Evolutionary conservation across 2,113 vertebrate genomes (phyloP), one percentile per base, ranked within the genome.

Genomic region (Oncorhynchus clarkii): DNA sequence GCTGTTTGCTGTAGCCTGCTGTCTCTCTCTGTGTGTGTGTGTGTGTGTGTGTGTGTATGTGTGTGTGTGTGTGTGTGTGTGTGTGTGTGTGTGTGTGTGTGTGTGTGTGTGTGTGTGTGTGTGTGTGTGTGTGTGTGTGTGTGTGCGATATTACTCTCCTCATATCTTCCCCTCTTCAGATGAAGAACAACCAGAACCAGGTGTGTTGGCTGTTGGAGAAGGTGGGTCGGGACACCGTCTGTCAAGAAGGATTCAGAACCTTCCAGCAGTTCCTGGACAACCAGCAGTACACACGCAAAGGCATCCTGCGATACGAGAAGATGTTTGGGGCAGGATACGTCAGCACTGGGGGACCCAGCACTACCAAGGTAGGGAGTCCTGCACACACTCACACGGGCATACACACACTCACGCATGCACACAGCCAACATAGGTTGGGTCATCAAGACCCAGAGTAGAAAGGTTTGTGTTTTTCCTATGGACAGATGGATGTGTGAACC

Each of bases 181-280:
- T 94, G 91, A 96, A 95, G 87, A 94, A 93, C 67, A 96, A 95
- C 77, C 91, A 91, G 12, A 95, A 96, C 79, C 95, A 96, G 85
- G 86, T 96, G 70, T 95, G 94, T 72, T 96, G 95, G 95, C 85
- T 95, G 9, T 80, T 95, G 69, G 90, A 95, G 84, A 95, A 93
- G 86, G 90, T 85, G 8, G 9, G 59, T 1, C 91, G 94, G 13
- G 82, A 88, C 5, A 77, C 26, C 0, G 26, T 72, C 27, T 67
- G 66, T 1, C 86, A 89, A 22, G 85, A 76, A 0, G 86, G 90
- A 11, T 95, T 93, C 78, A 79, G 11, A 51, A 94, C 92, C 5
- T 95, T 95, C 82, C 95, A 95, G 88, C 90, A 93, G 81, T 96
- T 96, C 76, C 89, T 96, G 68, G 95, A 96, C 85, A 94, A 89